These are phyloP conservation scores for Ypsolopha sequella DNA, from an alignment of 2,888 invertebrate species.

Conservation along the genomic window DNA sequence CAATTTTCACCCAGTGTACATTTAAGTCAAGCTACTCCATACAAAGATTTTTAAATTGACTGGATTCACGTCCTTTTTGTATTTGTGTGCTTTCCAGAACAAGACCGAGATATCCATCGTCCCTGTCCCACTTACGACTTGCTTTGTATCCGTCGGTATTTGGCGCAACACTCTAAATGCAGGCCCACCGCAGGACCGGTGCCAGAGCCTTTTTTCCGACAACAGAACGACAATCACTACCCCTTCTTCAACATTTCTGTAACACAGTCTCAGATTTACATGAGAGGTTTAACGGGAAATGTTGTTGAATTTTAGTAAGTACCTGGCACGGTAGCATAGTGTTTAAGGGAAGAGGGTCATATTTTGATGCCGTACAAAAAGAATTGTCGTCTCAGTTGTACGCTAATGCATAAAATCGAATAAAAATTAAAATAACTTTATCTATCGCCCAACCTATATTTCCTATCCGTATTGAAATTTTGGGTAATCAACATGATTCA, in stretches of 20 bases:
- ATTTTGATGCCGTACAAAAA: too few relatives aligned
- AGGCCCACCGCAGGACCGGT: conserved; percentile 7
- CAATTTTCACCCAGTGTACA: too few relatives aligned
- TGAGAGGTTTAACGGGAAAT: conserved; percentile 19
- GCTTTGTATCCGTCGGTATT: conserved; percentile 12
- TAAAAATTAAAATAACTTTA: too few relatives aligned
- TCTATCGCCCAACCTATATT: too few relatives aligned
- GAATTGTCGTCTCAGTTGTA: too few relatives aligned
- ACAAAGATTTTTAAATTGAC: not conserved
- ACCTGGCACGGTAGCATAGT: too few relatives aligned
- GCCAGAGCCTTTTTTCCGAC: conserved; percentile 15
- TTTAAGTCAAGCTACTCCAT: too few relatives aligned
- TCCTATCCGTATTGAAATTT: too few relatives aligned
- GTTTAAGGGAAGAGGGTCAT: too few relatives aligned
- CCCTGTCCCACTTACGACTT: conserved; percentile 10
- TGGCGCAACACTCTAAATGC: conserved; percentile 11
- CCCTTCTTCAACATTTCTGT: conserved; percentile 18
- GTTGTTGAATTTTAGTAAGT: conserved; percentile 28
- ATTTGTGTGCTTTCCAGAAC: not conserved
- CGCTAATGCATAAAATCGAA: too few relatives aligned
- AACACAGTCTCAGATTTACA: conserved; percentile 8
- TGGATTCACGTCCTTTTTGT: too few relatives aligned
- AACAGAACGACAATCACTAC: conserved; percentile 6
- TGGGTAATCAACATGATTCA: too few relatives aligned
- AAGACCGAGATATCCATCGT: conserved; percentile 2